Evolutionary conservation across 2,888 invertebrate species (phyloP).

Genomic region (Hedya salicella): DNA sequence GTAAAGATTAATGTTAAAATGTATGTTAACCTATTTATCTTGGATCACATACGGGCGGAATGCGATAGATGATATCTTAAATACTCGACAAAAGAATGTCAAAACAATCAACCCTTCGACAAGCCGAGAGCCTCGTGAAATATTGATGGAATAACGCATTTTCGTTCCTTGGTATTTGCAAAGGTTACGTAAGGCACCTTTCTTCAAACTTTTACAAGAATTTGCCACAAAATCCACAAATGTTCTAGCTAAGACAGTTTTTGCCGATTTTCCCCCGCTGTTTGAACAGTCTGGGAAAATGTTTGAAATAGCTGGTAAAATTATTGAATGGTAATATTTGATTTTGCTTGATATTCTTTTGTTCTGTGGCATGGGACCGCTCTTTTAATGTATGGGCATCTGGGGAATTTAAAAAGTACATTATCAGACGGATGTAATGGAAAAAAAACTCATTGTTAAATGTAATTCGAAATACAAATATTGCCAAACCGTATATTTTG

Average conservation of each 20-base stretch:
- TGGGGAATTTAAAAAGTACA: too few species aligned
- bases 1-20: too few species aligned
- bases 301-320: slow-evolving; percentile 16
- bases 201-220: slow-evolving; percentile 40
- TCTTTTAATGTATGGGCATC: too few species aligned
- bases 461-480: too few species aligned
- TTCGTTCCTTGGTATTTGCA: slow-evolving; percentile 37
- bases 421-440: too few species aligned
- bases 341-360: slow-evolving; percentile 13
- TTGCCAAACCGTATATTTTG: too few species aligned
- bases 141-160: slow-evolving; percentile 41
- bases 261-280: slow-evolving; percentile 23
- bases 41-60: neutral
- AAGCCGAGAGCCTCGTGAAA: slow-evolving; percentile 16
- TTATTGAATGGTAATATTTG: slow-evolving; percentile 31
- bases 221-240: slow-evolving; percentile 38
- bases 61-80: neutral
- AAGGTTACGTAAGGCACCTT: slow-evolving; percentile 40
- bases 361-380: neutral
- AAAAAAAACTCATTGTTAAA: too few species aligned
- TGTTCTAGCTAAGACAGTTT: slow-evolving; percentile 29
- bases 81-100: slow-evolving; percentile 27
- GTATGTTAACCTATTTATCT: neutral
- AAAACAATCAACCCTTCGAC: slow-evolving; percentile 26
- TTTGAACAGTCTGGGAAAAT: slow-evolving; percentile 28